phyloP scores from a whole-genome alignment of 2,888 invertebrate species.

The Cryptus armator region DNA sequence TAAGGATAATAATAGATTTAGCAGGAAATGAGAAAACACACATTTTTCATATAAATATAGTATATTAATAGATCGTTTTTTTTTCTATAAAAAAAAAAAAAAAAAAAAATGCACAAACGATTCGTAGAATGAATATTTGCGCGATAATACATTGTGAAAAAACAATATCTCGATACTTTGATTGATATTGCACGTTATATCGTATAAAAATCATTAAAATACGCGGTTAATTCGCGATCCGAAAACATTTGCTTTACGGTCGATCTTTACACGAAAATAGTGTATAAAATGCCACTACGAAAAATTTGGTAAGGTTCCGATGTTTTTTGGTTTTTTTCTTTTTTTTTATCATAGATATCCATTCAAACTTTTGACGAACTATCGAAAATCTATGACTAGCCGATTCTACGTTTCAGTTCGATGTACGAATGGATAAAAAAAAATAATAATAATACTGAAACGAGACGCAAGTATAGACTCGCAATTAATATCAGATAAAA shows the following conservation, averaged over 20 bases:
- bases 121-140: not conserved
- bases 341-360: not conserved
- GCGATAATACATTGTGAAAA: conserved; percentile 2
- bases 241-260: not conserved
- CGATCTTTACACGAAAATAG: not conserved
- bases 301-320: too few relatives aligned
- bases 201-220: conserved; percentile 44
- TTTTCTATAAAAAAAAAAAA: conserved; percentile 37
- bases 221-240: not conserved
- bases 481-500: not conserved
- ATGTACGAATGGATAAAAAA: not conserved
- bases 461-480: not conserved
- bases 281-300: too few relatives aligned
- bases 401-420: not conserved
- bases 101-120: not conserved
- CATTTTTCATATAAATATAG: conserved; percentile 45
- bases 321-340: too few relatives aligned
- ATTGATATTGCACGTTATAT: conserved; percentile 50
- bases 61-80: conserved; percentile 34
- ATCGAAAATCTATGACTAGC: not conserved
- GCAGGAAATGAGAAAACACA: not conserved
- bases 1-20: not conserved
- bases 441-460: conserved; percentile 6
- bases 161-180: conserved; percentile 6
- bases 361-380: not conserved